Evolutionary conservation across 1,140 invertebrate genomes (phyloP), one percentile per base, ranked within the genome.

Genomic region (Achatina immaculata): DNA sequence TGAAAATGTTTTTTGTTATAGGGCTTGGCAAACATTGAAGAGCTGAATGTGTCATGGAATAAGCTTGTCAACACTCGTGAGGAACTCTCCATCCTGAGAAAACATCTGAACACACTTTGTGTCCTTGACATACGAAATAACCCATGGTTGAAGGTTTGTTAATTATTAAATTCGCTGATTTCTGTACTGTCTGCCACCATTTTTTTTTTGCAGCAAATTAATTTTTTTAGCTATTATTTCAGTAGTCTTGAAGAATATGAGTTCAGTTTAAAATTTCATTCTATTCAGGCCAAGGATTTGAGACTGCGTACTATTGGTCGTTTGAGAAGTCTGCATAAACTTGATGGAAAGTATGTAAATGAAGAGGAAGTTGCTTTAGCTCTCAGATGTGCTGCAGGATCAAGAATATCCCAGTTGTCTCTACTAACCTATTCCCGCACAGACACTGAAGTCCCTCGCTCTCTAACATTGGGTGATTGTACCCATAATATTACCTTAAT

Each of bases 21-120:
- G 51, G 43, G 80, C 31, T 71, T 88, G 84, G 62, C 55, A 16
- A 75, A 78, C 65, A 76, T 91, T 45, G 83, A 85, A 62, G 83
- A 86, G 66, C 38, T 90, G 48, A 87, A 91, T 75, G 34, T 91
- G 11, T 90, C 87, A 51, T 91, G 90, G 90, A 91, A 91, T 76
- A 84, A 85, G 43, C 83, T 91, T 65, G 68, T 72, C 24, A 88
- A 88, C 74, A 89, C 89, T 0, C 83, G 88, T 66, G 90, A 90
- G 38, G 88, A 90, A 68, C 80, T 91, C 40, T 88, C 89, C 24
- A 86, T 90, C 28, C 43, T 91, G 48, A 80, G 89, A 40, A 91
- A 90, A 82, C 87, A 91, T 82, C 81, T 82, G 19, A 83, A 86
- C 28, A 78, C 83, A 31, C 76, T 91, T 16, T 62, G 83, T 7